Base-by-base conservation (phyloP, 2,888 invertebrate species). In the Hofmannophila pseudospretella region DNA sequence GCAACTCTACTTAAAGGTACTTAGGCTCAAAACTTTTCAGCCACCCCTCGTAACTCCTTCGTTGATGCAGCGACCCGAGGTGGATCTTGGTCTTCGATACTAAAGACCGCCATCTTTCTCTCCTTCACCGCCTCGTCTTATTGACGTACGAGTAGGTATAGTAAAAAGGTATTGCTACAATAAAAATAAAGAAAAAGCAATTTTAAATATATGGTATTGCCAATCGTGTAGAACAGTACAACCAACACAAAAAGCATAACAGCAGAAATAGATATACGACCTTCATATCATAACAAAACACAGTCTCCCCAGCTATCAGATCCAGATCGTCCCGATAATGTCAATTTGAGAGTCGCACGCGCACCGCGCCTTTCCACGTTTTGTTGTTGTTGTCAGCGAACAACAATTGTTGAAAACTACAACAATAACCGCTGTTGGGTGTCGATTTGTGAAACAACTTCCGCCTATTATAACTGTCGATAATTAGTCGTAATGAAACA, bases 301-400 rank as follows among this genome's bases (percentile, higher is more conserved):
- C 16, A 27, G 30, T 32, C 19, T 10, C 16, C 34, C 4, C 14
- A 16, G 22, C 19, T 34, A 41, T 38, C 50, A 41, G 53, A 51
- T 55, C 33, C 41, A 51, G 57, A 56, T 57, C 30, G 13, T n/a
- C 2, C 26, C 26, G 55, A 58, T 58, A 55, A 10, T 35, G 51
- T 53, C 54, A 51, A 46, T 48, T 47, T 46, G 34, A 43, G 42
- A 35, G 39, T 36, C 42, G 37, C 35, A 37, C 32, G 35, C 32
- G 19, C 20, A 10, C 9, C 8, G 19, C 9, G 13, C 4, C 25
- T 4, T 11, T 7, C 7, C 14, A 30, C 26, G 25, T 27, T 16
- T 14, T 28, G 7, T 29, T 22, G 29, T 13, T 12, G 19, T 28
- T 20, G 27, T 27, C 12, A 7, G 11, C 16, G 25, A 27, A 32